These are phyloP conservation scores for Paraescarpia echinospica DNA, from an alignment of 1,140 invertebrate species.

Conservation along the genomic window DNA sequence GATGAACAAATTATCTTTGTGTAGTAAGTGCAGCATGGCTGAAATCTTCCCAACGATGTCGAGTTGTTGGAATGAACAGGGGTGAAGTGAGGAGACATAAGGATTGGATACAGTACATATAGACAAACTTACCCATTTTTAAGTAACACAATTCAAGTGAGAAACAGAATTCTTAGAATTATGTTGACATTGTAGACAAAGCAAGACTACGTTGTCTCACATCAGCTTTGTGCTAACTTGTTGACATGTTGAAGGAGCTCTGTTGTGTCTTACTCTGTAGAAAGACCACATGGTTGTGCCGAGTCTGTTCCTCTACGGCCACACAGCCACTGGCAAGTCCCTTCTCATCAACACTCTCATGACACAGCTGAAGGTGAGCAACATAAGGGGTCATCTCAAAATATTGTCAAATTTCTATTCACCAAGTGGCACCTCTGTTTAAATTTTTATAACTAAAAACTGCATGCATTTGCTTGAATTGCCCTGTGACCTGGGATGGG, in stretches of 20 bases:
- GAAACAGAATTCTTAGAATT: neutral
- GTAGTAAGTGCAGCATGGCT: no score
- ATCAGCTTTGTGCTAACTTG: neutral
- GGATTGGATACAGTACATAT: no score
- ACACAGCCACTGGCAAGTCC: constrained; percentile 79
- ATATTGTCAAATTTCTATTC: neutral
- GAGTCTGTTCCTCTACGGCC: constrained; percentile 74
- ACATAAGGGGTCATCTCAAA: neutral
- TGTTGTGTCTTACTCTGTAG: constrained; percentile 1
- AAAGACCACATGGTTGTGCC: constrained; percentile 26
- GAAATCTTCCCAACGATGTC: no score
- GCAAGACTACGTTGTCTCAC: neutral
- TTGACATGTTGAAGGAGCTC: neutral
- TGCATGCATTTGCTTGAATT: no score
- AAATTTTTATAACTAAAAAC: no score
- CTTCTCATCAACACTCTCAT: constrained; percentile 67
- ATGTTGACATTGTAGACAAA: neutral
- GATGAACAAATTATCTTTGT: no score
- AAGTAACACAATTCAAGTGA: no score
- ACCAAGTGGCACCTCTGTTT: neutral
- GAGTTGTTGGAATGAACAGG: no score
- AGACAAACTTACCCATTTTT: no score
- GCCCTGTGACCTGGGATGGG: no score
- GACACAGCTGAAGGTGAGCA: constrained; percentile 60
- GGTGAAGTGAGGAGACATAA: no score